Conservation (phyloP, 2,113 vertebrate genomes). For the Notiomystis cincta region DNA sequence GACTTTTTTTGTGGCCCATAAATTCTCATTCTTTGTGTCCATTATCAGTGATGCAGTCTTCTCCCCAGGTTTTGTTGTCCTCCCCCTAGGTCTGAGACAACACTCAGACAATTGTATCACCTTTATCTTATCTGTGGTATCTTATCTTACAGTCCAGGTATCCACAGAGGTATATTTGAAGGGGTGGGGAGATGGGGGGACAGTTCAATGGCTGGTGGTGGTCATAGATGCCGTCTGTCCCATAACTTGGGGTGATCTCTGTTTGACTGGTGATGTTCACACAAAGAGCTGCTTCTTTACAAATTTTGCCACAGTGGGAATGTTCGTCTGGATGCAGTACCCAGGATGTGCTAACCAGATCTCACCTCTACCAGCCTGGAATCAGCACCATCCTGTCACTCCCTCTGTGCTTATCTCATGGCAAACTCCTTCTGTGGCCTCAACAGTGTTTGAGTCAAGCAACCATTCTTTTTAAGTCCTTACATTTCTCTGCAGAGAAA, state of each 20-base stretch:
- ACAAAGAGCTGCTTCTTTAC: not conserved
- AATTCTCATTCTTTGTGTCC: not conserved
- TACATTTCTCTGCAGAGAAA: not conserved
- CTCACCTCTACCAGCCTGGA: not conserved
- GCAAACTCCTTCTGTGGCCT: not conserved
- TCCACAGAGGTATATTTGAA: not conserved
- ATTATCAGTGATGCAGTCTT: not conserved
- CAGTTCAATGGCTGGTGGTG: not conserved
- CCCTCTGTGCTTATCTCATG: not conserved
- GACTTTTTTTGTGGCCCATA: not conserved
- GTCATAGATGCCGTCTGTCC: not conserved
- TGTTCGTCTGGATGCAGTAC: not conserved
- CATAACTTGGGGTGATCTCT: not conserved
- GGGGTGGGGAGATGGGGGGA: not conserved
- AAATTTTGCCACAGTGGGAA: not conserved
- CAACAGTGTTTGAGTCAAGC: not conserved
- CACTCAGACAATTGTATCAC: not conserved
- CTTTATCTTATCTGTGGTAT: not conserved
- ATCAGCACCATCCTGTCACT: not conserved
- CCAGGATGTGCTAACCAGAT: not conserved
- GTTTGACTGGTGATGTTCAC: rapidly evolving
- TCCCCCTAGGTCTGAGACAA: not conserved
- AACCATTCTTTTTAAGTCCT: not conserved
- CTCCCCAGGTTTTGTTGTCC: not conserved
- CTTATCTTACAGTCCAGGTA: not conserved